Percentiles rank a stretch among this genome's conserved stretches.
These are phyloP conservation scores for Amphilophus citrinellus DNA, from an alignment of 2,113 vertebrate species.

Conservation along the genomic window DNA sequence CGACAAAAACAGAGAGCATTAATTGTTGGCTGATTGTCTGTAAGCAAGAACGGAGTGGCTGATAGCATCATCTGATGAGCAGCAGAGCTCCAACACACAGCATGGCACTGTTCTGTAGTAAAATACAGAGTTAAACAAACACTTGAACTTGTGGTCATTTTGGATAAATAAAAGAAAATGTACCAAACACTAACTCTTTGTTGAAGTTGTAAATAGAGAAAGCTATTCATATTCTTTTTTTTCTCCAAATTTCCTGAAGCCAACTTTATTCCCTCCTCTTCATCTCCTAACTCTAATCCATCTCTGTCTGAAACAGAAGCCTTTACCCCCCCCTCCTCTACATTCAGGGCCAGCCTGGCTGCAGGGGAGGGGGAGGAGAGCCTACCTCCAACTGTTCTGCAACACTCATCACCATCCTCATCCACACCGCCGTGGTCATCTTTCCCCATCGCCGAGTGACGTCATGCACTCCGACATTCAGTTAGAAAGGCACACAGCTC, in stretches of 20 bases:
- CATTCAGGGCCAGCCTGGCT: constrained; percentile 91
- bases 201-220: constrained; percentile 46
- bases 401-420: constrained; percentile 85
- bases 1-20: constrained; percentile 20
- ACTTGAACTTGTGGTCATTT: constrained; percentile 51
- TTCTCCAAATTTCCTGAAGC: constrained; percentile 39
- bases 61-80: constrained; percentile 27
- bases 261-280: constrained; percentile 49
- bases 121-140: constrained; percentile 19
- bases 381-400: constrained; percentile 30
- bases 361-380: constrained; percentile 77
- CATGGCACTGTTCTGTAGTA: constrained; percentile 33
- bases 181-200: constrained; percentile 47
- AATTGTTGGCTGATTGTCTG: constrained; percentile 74
- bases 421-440: constrained; percentile 76
- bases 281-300: constrained; percentile 2
- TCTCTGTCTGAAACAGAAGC: constrained; percentile 9
- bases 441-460: constrained; percentile 54
- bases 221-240: constrained; percentile 29
- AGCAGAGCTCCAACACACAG: constrained; percentile 15
- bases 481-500: constrained; percentile 79
- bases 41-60: constrained; percentile 40
- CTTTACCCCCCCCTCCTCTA: constrained; percentile 13
- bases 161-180: constrained; percentile 61
- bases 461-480: constrained; percentile 72